Base-by-base conservation (phyloP, 2,113 vertebrate genomes). In the Notechis scutatus region DNA sequence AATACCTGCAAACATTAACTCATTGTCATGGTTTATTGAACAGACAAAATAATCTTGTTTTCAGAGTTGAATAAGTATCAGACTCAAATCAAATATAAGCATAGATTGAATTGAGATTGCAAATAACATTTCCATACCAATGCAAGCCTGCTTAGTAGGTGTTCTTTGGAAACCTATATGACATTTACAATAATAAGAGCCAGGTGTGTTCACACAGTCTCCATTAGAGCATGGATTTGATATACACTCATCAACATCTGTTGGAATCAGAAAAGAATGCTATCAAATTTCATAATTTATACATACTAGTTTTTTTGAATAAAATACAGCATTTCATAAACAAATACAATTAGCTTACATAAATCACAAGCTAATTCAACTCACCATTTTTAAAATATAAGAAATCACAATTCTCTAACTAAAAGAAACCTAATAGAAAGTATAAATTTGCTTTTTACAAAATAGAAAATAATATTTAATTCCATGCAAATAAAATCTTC, bases 131-230 rank as follows among this genome's bases (percentile, higher is more conserved):
- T 89, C 94, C 97, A 97, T 96, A 98, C 98, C 98, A 0, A 98
- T 95, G 95, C 98, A 98, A 93, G 97, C 93, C 90, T 98, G 98
- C 87, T 97, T 98, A 55, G 96, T 97, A 23, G 98, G 97, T 52
- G 96, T 97, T 92, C 97, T 96, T 92, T 98, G 98, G 91, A 98
- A 98, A 91, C 98, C 98, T 57, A 95, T 0, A 1, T 98, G 97
- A 91, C 98, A 98, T 94, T 97, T 98, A 96, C 98, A 98, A 94
- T 98, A 98, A 97, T 97, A 98, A 55, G 98, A 98, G 47, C 98
- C 98, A 93, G 98, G 97, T 56, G 98, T 98, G 96, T 98, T 98
- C 92, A 98, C 95, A 95, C 98, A 98, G 90, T 98, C 97, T 91
- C 98, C 98, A 42, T 98, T 97, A 86, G 94, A 95, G 90, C 98